Percentiles rank a stretch among this genome's conserved stretches.
Conservation (phyloP, 1,140 invertebrate species). For the Palaemon carinicauda region DNA sequence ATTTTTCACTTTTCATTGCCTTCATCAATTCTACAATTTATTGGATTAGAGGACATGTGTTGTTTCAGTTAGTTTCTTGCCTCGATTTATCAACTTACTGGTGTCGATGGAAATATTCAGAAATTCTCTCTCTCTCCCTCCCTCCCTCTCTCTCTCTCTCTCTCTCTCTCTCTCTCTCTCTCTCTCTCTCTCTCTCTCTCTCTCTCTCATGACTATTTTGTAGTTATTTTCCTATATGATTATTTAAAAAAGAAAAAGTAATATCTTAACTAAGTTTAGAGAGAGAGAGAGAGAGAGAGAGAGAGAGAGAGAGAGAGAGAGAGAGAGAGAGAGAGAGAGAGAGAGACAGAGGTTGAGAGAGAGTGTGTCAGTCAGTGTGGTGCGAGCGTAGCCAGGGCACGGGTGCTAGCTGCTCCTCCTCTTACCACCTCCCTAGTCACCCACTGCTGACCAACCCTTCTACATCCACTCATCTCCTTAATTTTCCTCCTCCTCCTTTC, state of each 20-base stretch:
- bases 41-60: no score
- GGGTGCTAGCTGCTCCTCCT: not conserved
- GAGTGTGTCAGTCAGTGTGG: not conserved
- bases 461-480: not conserved
- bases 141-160: not conserved
- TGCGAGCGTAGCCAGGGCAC: not conserved
- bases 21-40: no score
- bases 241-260: no score
- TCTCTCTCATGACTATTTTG: not conserved
- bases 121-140: no score
- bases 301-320: not conserved
- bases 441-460: not conserved
- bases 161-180: slow-evolving; percentile 11
- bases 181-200: not conserved
- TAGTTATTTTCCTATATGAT: no score
- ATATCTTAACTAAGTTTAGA: no score
- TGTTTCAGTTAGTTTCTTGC: no score
- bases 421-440: not conserved
- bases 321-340: slow-evolving; percentile 16
- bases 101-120: no score
- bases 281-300: not conserved
- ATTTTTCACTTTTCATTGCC: no score
- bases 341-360: not conserved
- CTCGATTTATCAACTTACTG: no score
- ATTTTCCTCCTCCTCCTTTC: not conserved